These are phyloP conservation scores for Pempheris klunzingeri DNA, from an alignment of 2,797 vertebrate genomes.

Conservation along the genomic window DNA sequence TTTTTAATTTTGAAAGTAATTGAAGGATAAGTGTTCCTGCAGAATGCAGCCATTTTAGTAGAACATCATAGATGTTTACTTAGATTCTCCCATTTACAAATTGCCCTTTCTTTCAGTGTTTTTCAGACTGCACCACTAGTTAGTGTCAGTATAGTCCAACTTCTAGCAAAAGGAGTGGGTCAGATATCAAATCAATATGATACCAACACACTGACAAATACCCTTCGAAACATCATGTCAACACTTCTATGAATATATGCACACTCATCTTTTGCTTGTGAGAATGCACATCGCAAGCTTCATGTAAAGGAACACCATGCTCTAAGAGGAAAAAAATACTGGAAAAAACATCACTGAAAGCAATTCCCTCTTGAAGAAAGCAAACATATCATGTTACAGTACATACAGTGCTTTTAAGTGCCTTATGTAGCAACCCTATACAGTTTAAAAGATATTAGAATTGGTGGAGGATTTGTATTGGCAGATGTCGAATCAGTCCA, in stretches of 20 bases:
- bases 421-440: background rate
- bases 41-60: slow-evolving; percentile 31
- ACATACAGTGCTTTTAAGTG: background rate
- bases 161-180: background rate
- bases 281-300: background rate
- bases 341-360: background rate
- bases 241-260: too few relatives aligned
- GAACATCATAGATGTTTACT: slow-evolving; percentile 9
- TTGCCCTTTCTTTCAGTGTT: background rate
- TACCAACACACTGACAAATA: background rate
- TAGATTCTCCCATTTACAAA: background rate
- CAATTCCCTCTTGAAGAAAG: background rate
- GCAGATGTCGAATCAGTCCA: background rate
- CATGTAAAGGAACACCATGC: background rate
- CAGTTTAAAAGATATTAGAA: background rate
- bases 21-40: slow-evolving; percentile 36
- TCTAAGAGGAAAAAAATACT: background rate
- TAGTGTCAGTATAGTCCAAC: background rate
- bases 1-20: slow-evolving; percentile 4
- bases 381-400: background rate
- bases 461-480: background rate
- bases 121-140: background rate
- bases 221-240: background rate
- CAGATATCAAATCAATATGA: background rate
- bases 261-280: background rate